phyloP scores from a whole-genome alignment of 2,113 vertebrate species.

The Hiodon tergisus region DNA sequence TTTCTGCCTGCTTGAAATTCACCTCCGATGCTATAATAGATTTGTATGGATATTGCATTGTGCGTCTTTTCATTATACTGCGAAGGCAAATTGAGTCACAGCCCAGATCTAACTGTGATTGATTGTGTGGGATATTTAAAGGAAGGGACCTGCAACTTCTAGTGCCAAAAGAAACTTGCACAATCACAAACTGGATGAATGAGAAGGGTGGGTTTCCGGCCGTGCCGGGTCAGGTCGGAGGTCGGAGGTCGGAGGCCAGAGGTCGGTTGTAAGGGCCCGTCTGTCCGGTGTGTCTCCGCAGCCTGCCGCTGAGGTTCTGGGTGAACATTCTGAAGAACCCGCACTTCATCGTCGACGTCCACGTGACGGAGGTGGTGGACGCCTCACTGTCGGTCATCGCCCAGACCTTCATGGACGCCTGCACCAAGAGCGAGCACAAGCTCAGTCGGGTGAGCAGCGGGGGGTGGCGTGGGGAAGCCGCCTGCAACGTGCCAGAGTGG shows the following conservation, averaged over 20 bases:
- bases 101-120: background rate
- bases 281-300: slow-evolving; percentile 47
- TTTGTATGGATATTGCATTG: slow-evolving; percentile 10
- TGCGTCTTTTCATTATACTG: background rate
- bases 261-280: slow-evolving; percentile 1
- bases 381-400: slow-evolving; percentile 95
- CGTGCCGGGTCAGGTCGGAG: background rate
- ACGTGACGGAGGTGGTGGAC: slow-evolving; percentile 92
- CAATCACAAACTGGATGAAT: slow-evolving; percentile 27
- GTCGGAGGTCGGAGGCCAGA: background rate
- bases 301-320: slow-evolving; percentile 93
- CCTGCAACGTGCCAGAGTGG: background rate
- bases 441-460: slow-evolving; percentile 83
- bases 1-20: slow-evolving; percentile 41
- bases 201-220: slow-evolving; percentile 24
- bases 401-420: slow-evolving; percentile 99
- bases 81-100: background rate
- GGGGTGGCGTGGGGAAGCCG: background rate
- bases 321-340: slow-evolving; percentile 98
- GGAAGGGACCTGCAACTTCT: background rate
- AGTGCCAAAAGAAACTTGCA: no score
- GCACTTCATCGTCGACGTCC: slow-evolving; percentile 94
- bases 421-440: slow-evolving; percentile 97
- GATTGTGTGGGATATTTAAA: background rate
- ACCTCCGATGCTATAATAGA: background rate